Conservation (phyloP, 2,113 vertebrate species). For the Centrocercus urophasianus region DNA sequence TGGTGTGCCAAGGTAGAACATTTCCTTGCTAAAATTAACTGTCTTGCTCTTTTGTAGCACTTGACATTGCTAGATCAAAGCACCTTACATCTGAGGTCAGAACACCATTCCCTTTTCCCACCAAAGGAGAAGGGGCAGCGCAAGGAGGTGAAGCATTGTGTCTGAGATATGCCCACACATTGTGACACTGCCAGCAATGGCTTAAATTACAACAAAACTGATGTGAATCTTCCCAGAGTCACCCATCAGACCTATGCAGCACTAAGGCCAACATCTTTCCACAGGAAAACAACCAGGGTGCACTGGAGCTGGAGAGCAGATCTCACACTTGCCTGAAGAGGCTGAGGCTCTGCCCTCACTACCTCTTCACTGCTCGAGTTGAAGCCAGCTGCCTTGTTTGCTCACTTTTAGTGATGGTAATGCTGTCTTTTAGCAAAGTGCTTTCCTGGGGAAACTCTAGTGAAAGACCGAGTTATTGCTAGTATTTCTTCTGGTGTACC, state of each 20-base stretch:
- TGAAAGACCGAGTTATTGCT: not conserved
- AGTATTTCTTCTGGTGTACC: not conserved
- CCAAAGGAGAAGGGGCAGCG: not conserved
- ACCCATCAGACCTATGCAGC: not conserved
- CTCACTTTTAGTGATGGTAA: not conserved
- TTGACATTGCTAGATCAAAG: not conserved
- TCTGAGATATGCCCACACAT: not conserved
- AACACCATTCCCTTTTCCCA: not conserved
- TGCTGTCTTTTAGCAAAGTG: not conserved
- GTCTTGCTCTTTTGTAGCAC: not conserved
- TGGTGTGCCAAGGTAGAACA: slow-evolving; percentile 43
- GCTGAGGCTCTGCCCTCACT: not conserved
- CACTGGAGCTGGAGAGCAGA: not conserved
- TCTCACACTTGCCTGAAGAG: not conserved
- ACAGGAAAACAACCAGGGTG: not conserved
- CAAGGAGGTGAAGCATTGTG: not conserved
- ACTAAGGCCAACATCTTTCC: not conserved
- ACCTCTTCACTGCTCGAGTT: not conserved
- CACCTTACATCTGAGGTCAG: not conserved
- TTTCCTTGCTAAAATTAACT: slow-evolving; percentile 38
- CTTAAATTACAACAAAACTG: not conserved
- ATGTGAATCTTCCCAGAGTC: not conserved
- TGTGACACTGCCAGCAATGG: not conserved
- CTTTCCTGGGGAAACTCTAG: not conserved
- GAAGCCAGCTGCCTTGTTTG: not conserved